phyloP scores from a whole-genome alignment of 2,113 vertebrate species.

The Laticauda laticaudata region DNA sequence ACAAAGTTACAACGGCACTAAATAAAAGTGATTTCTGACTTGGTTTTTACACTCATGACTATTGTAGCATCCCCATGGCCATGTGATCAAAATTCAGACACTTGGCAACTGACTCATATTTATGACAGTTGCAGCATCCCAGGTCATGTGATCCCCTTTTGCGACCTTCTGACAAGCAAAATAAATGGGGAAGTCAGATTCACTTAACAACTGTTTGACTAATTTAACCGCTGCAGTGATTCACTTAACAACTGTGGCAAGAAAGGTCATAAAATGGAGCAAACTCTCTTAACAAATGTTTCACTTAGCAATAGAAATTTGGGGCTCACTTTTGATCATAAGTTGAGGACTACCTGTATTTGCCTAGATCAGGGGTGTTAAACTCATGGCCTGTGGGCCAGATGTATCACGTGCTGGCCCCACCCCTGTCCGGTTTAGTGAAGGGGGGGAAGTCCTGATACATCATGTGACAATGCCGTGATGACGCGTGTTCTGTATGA shows the following conservation, averaged over 20 bases:
- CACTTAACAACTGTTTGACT: not conserved
- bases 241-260: not conserved
- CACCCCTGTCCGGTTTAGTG: no score
- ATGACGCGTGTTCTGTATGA: no score
- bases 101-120: not conserved
- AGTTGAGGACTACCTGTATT: not conserved
- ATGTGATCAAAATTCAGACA: not conserved
- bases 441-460: no score
- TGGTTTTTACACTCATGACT: not conserved
- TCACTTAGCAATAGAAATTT: not conserved
- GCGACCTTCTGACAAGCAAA: not conserved
- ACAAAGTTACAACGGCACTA: not conserved
- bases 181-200: not conserved
- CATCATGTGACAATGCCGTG: no score
- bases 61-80: not conserved
- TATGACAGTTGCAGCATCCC: not conserved
- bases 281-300: not conserved
- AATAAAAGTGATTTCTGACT: not conserved
- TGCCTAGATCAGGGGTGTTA: not conserved
- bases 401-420: no score
- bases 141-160: not conserved
- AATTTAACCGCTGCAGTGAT: not conserved
- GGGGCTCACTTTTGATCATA: not conserved
- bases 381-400: no score
- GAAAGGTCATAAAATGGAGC: not conserved